Percentiles rank a stretch among this genome's conserved stretches.
These are phyloP conservation scores for Odontothrips loti DNA, from an alignment of 2,888 invertebrate genomes.

Conservation along the genomic window DNA sequence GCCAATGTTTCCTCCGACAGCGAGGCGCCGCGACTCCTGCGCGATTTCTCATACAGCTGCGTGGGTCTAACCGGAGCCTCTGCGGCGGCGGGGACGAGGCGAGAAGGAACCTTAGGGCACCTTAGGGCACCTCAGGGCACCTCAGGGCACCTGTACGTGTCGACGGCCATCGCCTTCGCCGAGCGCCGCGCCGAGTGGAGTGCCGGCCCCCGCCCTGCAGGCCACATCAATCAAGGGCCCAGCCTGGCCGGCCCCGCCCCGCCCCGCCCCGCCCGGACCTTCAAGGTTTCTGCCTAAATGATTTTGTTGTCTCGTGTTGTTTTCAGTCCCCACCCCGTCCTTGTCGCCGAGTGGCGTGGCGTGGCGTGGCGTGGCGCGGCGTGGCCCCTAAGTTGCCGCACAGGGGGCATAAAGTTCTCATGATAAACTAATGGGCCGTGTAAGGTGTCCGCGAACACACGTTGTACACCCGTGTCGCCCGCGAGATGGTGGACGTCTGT, in stretches of 20 bases:
- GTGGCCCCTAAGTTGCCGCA: background rate
- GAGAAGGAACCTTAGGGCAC: too few relatives aligned
- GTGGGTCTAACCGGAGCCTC: background rate
- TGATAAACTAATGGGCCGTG: slow-evolving; percentile 3
- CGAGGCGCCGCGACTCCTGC: too few relatives aligned
- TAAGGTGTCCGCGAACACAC: background rate
- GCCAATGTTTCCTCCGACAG: too few relatives aligned
- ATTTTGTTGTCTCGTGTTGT: too few relatives aligned
- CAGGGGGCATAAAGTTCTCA: background rate
- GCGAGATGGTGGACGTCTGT: background rate
- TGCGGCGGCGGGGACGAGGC: background rate
- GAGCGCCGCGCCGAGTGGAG: too few relatives aligned
- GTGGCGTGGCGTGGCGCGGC: background rate
- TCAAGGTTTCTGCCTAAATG: background rate
- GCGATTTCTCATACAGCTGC: too few relatives aligned
- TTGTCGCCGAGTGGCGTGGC: background rate
- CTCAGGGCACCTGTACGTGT: too few relatives aligned
- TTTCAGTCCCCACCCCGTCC: too few relatives aligned
- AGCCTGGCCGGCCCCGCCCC: background rate
- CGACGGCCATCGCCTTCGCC: too few relatives aligned
- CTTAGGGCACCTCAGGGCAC: too few relatives aligned
- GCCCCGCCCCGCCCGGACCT: background rate
- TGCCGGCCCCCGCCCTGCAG: too few relatives aligned
- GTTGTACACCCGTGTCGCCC: background rate
- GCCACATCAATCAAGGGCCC: too few relatives aligned